These are phyloP conservation scores for Petrolisthes cinctipes DNA, from an alignment of 2,888 invertebrate species.

Conservation along the genomic window DNA sequence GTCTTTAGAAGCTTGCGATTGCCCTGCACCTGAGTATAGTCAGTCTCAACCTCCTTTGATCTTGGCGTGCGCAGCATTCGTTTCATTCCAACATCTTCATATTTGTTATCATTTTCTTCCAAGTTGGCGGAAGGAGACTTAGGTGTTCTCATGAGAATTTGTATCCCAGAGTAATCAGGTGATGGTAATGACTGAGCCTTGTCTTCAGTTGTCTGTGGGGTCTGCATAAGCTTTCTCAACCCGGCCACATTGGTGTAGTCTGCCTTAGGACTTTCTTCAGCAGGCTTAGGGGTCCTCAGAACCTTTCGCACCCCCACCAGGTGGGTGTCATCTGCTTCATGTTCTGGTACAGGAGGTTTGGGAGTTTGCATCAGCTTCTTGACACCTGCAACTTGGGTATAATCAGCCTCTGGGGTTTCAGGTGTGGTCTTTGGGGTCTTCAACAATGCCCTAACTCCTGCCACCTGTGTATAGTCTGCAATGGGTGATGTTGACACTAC, in stretches of 20 bases:
- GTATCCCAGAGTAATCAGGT: conserved; percentile 36
- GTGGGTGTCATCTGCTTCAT: conserved; percentile 29
- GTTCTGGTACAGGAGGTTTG: conserved; percentile 8
- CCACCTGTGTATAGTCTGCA: conserved; percentile 40
- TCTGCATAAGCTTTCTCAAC: conserved; percentile 42
- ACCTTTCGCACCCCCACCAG: conserved; percentile 32
- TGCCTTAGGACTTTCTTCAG: conserved; percentile 11
- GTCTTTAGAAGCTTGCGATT: conserved; percentile 23
- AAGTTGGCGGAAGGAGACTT: not conserved
- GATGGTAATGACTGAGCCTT: not conserved
- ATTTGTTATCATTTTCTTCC: conserved; percentile 33
- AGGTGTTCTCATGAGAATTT: conserved; percentile 22
- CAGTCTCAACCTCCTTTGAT: conserved; percentile 5
- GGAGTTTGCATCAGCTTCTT: conserved; percentile 40
- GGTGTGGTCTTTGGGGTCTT: conserved; percentile 8
- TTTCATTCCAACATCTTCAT: conserved; percentile 24
- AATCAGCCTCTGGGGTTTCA: conserved; percentile 15
- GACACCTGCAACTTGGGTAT: conserved; percentile 26
- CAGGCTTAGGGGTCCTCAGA: conserved; percentile 14
- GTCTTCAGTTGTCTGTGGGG: conserved; percentile 12
- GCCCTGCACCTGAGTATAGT: conserved; percentile 44
- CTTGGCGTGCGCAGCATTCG: conserved; percentile 29
- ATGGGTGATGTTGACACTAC: not conserved
- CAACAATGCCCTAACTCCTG: conserved; percentile 35
- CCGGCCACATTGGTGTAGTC: conserved; percentile 48